Evolutionary conservation across 2,113 vertebrate genomes (phyloP).

Genomic region (Perca fluviatilis): DNA sequence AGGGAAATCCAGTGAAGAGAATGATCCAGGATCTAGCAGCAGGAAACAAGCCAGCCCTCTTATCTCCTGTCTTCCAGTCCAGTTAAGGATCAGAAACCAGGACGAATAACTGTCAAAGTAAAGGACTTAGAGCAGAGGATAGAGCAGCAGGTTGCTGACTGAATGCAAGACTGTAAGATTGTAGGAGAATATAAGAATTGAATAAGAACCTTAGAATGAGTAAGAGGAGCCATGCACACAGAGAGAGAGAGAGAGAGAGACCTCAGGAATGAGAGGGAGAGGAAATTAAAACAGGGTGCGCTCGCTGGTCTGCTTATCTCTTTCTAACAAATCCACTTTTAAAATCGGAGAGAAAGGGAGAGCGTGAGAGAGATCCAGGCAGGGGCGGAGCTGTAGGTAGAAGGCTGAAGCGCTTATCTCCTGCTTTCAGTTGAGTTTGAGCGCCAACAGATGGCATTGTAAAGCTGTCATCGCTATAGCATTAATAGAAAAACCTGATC

Average conservation of each 20-base stretch:
- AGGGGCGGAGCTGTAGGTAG: slow-evolving; percentile 23
- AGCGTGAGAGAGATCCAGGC: slow-evolving; percentile 21
- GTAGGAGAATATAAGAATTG: slow-evolving; percentile 18
- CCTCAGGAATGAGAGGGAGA: slow-evolving; percentile 2
- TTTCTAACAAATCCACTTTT: slow-evolving; percentile 47
- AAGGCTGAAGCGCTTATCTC: slow-evolving; percentile 42
- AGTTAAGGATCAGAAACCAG: slow-evolving; percentile 46
- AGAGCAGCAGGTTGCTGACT: slow-evolving; percentile 40
- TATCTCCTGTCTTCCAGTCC: slow-evolving; percentile 45
- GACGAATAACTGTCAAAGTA: slow-evolving; percentile 2
- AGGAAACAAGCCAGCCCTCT: slow-evolving; percentile 29
- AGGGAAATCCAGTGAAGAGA: slow-evolving; percentile 19
- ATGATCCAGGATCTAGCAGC: slow-evolving; percentile 45
- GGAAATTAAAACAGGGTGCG: slow-evolving; percentile 16
- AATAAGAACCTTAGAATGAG: slow-evolving; percentile 14
- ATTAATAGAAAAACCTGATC: slow-evolving; percentile 64
- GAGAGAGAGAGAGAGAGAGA: background rate
- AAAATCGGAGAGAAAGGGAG: slow-evolving; percentile 28
- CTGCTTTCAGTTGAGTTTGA: slow-evolving; percentile 46
- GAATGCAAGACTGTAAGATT: slow-evolving; percentile 35
- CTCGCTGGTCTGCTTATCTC: slow-evolving; percentile 44
- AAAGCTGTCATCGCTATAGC: slow-evolving; percentile 57
- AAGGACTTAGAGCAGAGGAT: slow-evolving; percentile 35
- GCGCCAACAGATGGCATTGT: slow-evolving; percentile 51
- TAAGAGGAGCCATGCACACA: background rate